Evolutionary conservation across 2,113 vertebrate genomes (phyloP).

Genomic region (Chrysemys picta): DNA sequence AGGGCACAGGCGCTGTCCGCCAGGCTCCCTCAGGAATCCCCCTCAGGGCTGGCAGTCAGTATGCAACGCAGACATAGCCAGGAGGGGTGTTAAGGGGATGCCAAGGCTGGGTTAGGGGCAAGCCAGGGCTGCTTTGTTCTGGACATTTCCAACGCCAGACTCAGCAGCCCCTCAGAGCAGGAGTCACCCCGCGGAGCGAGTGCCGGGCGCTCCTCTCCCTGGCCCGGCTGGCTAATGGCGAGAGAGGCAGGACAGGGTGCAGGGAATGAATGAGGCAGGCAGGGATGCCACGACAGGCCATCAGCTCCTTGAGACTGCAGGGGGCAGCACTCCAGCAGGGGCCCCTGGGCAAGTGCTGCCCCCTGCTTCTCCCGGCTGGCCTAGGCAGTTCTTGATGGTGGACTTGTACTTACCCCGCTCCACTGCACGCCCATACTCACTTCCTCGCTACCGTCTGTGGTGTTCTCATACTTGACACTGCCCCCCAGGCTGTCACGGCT

Average conservation of each 20-base stretch:
- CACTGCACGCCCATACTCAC: constrained; percentile 98
- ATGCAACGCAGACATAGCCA: neutral
- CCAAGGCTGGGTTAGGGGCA: constrained; percentile 57
- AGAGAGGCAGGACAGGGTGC: constrained; percentile 50
- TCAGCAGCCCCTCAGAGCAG: neutral
- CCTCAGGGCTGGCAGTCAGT: neutral
- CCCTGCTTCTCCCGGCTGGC: constrained; percentile 64
- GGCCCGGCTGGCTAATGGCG: constrained; percentile 31
- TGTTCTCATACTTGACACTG: constrained; percentile 93
- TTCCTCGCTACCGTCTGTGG: constrained; percentile 94
- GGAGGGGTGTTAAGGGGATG: constrained; percentile 62
- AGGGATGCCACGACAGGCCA: constrained; percentile 76
- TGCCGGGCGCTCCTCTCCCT: neutral
- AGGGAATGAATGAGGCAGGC: constrained; percentile 66
- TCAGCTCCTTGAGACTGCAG: constrained; percentile 3
- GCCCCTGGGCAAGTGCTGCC: constrained; percentile 48
- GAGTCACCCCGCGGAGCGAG: neutral
- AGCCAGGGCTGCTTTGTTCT: constrained; percentile 44
- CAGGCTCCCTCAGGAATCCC: neutral
- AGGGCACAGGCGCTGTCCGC: neutral
- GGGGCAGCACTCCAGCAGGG: neutral
- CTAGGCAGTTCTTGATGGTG: constrained; percentile 82
- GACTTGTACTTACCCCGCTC: constrained; percentile 98
- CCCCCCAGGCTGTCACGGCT: constrained; percentile 85
- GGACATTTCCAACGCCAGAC: neutral